These are phyloP conservation scores for Chloroclystis v-ata DNA, from an alignment of 2,888 invertebrate species.

Conservation along the genomic window DNA sequence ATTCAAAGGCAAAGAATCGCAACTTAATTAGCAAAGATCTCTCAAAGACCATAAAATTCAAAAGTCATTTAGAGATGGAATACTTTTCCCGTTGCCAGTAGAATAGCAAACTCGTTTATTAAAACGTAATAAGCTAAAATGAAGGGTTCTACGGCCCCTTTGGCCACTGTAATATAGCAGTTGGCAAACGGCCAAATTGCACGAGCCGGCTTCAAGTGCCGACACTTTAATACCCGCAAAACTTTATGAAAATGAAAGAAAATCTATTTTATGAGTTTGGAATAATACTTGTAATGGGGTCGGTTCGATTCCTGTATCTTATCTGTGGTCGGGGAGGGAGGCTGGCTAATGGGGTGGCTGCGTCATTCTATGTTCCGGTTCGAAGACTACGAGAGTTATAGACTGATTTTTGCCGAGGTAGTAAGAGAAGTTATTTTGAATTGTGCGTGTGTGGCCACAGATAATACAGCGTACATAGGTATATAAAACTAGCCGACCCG, in stretches of 20 bases:
- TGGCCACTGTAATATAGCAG: slow-evolving; percentile 42
- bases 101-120: slow-evolving; percentile 40
- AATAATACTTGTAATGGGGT: slow-evolving; percentile 19
- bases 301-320: slow-evolving; percentile 15
- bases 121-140: slow-evolving; percentile 54
- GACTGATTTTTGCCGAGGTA: neutral
- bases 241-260: slow-evolving; percentile 63
- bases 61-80: slow-evolving; percentile 16
- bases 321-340: slow-evolving; percentile 8
- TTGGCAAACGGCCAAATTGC: slow-evolving; percentile 54
- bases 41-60: slow-evolving; percentile 14
- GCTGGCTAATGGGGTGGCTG: slow-evolving; percentile 6
- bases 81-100: slow-evolving; percentile 19
- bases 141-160: slow-evolving; percentile 39
- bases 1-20: slow-evolving; percentile 1
- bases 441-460: no score
- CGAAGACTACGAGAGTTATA: neutral
- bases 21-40: slow-evolving; percentile 13
- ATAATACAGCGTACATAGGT: no score
- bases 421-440: neutral
- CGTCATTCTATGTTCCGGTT: slow-evolving; percentile 5
- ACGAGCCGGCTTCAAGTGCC: slow-evolving; percentile 41
- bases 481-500: no score
- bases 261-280: slow-evolving; percentile 23
- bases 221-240: slow-evolving; percentile 58